These are phyloP conservation scores for Crepidodera aurea DNA, from an alignment of 2,888 invertebrate species.

Conservation along the genomic window DNA sequence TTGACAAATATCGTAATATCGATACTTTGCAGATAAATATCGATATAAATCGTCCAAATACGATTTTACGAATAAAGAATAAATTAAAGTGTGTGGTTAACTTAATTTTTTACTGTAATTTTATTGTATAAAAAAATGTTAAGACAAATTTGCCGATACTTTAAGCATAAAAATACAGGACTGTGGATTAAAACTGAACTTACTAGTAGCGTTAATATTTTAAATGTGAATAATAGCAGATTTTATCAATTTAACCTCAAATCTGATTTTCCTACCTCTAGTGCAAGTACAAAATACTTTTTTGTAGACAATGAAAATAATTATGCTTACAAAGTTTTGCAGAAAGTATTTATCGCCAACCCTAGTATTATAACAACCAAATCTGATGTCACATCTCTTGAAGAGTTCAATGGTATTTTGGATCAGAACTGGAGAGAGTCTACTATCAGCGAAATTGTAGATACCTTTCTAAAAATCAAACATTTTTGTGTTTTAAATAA, in stretches of 20 bases:
- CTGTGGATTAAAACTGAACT: not conserved
- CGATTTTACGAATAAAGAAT: no score
- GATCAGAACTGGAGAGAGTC: constrained; percentile 49
- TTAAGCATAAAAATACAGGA: constrained; percentile 10
- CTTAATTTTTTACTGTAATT: no score
- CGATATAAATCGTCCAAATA: no score
- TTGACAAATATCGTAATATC: no score
- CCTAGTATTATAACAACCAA: not conserved
- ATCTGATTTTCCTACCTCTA: constrained; percentile 11
- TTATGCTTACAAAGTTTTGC: constrained; percentile 36
- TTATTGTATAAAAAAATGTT: constrained; percentile 30
- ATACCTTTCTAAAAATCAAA: constrained; percentile 50
- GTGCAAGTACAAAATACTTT: constrained; percentile 4
- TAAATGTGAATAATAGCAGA: not conserved
- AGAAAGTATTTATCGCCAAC: constrained; percentile 5
- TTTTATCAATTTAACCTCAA: constrained; percentile 25
- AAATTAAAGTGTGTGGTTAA: no score
- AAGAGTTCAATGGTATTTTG: constrained; percentile 38
- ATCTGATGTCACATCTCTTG: not conserved
- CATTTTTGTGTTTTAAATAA: constrained; percentile 50
- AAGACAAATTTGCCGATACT: constrained; percentile 18
- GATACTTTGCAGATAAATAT: no score
- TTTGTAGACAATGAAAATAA: constrained; percentile 33
- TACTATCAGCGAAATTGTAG: constrained; percentile 50
- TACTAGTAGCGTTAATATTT: not conserved